phyloP scores from a whole-genome alignment of 2,888 invertebrate genomes.

The Nephrotoma guestfalica region DNA sequence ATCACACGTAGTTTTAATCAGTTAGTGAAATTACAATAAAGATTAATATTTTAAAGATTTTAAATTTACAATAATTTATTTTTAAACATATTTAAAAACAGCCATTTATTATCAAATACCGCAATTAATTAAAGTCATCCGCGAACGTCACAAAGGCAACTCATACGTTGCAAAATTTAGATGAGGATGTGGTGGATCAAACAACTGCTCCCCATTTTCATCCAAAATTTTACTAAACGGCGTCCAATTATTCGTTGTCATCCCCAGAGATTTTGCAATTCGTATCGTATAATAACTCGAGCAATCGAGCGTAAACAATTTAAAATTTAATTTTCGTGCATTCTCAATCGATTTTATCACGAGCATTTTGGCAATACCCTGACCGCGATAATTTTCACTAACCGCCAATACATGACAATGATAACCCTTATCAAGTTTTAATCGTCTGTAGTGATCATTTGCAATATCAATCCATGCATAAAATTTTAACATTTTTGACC shows the following conservation, averaged over 20 bases:
- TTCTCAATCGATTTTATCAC: neutral
- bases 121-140: too few species aligned
- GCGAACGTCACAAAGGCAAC: neutral
- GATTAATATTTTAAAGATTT: too few species aligned
- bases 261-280: neutral
- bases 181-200: neutral
- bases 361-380: neutral
- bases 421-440: neutral
- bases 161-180: neutral
- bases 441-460: neutral
- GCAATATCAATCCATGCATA: neutral
- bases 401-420: neutral
- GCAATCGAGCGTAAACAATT: neutral
- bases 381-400: neutral
- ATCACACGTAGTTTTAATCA: too few species aligned
- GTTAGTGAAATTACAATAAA: too few species aligned
- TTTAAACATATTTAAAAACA: neutral
- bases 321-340: neutral
- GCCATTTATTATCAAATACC: neutral
- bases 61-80: too few species aligned
- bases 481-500: constrained; percentile 1
- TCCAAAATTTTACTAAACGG: neutral
- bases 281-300: neutral
- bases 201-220: neutral
- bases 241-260: neutral